These are phyloP conservation scores for Origma solitaria DNA, from an alignment of 2,113 vertebrate genomes.

Conservation along the genomic window DNA sequence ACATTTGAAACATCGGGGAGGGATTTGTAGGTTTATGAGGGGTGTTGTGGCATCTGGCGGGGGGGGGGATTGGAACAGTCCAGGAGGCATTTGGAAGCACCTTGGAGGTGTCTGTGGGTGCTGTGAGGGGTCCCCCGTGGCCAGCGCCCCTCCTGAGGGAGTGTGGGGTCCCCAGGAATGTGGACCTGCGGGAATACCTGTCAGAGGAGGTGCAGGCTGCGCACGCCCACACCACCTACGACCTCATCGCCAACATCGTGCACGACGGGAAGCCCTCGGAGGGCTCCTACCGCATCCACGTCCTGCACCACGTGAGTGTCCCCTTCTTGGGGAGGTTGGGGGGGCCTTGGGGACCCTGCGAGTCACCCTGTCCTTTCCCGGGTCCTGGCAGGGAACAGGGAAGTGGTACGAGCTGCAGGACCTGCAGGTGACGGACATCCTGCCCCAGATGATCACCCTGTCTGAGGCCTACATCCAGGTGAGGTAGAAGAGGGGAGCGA, in stretches of 20 bases:
- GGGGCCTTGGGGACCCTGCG: accelerated
- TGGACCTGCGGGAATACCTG: constrained; percentile 1
- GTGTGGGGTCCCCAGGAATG: not conserved
- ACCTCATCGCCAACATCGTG: constrained; percentile 6
- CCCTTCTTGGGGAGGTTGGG: accelerated
- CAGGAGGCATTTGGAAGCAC: accelerated
- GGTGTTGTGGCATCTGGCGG: too few species aligned
- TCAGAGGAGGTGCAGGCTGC: not conserved
- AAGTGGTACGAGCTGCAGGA: constrained; percentile 99
- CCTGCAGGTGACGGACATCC: constrained; percentile 93
- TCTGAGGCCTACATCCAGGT: constrained; percentile 98
- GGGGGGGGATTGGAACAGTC: too few species aligned
- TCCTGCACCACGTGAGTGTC: constrained; percentile 89
- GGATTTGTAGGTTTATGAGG: accelerated
- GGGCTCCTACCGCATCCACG: constrained; percentile 93
- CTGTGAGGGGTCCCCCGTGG: not conserved
- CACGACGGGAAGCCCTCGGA: not conserved
- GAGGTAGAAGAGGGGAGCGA: not conserved
- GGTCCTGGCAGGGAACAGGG: constrained; percentile 82
- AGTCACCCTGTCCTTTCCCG: accelerated
- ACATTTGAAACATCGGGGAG: accelerated
- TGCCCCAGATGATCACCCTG: constrained; percentile 97
- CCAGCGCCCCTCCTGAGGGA: not conserved
- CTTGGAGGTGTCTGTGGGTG: not conserved
- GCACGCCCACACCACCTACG: not conserved